Evolutionary conservation across 2,888 invertebrate genomes (phyloP), one percentile per base, ranked within the genome.

Genomic region (Herminia tarsipennalis): DNA sequence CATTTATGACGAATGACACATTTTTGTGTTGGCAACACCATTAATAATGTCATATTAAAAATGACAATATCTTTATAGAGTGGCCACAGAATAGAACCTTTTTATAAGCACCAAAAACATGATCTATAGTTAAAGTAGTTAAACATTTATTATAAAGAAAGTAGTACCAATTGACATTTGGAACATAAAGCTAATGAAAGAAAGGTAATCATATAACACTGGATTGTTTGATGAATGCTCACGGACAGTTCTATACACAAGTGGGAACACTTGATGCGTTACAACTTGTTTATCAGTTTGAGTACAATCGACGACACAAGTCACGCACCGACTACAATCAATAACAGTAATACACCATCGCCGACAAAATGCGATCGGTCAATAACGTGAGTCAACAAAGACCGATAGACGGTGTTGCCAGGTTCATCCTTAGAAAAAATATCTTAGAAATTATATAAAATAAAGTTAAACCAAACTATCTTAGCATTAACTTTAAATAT

Each of bases 311-410:
- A 72, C 81, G 66, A 89, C 82, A 84, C 88, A 83, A 85, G 90
- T 88, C 89, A 90, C 90, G 91, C 82, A 81, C 81, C 80, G 65
- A 82, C 73, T 81, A 88, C 89, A 88, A 88, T 88, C 88, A 86
- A 88, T 88, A 88, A 86, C 83, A 88, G 88, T 86, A 88, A 88
- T 85, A 87, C 78, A 88, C 87, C 83, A 88, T 86, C 82, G 82
- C 73, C 79, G 72, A 82, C 86, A 81, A 88, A 86, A 84, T 81
- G 76, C 76, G 78, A 77, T 81, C 85, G 78, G 85, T 83, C 88
- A 89, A 91, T 88, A 90, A 84, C 82, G 81, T 85, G 84, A 84
- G 88, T 86, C 86, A 88, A 90, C 91, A 89, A 73, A 70, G 66
- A 67, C 66, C 54, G 45, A 58, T 52, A 59, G 63, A 51, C 64